Percentiles rank a stretch among this genome's conserved stretches.
These are phyloP conservation scores for Aurelia aurita complex sp. Pacific DNA, from an alignment of 30 jellyfish, hydroid and myxozoan genomes.

Conservation along the genomic window DNA sequence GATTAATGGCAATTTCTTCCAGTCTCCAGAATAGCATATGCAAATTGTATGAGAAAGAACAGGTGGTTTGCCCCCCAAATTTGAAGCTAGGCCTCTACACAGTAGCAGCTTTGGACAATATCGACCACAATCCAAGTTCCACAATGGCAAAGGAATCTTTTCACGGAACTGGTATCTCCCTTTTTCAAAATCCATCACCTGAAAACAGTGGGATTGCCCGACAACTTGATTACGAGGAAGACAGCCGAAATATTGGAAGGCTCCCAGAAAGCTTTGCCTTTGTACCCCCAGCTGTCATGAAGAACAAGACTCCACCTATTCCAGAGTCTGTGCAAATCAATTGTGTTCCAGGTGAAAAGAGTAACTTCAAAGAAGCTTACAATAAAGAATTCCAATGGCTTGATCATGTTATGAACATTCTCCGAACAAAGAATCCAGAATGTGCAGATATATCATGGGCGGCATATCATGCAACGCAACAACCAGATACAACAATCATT, in stretches of 20 bases:
- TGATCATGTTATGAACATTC: neutral
- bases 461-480: conserved; percentile 47
- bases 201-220: too few relatives aligned
- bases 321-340: neutral
- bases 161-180: conserved; percentile 42
- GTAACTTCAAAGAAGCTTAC: neutral
- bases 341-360: neutral
- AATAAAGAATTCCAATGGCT: neutral
- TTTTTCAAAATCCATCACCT: conserved; percentile 25
- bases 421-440: neutral
- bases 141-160: conserved; percentile 31
- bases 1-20: neutral
- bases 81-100: conserved; percentile 23
- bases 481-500: neutral
- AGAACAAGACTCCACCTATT: neutral
- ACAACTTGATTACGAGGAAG: too few relatives aligned
- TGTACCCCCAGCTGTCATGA: neutral
- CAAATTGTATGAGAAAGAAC: neutral
- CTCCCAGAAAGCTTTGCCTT: conserved; percentile 10
- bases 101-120: conserved; percentile 38
- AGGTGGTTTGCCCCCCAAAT: conserved; percentile 39
- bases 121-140: conserved; percentile 43
- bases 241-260: neutral
- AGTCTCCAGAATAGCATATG: neutral
- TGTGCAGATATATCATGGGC: conserved; percentile 37